phyloP scores from a whole-genome alignment of 2,113 vertebrate species.

The Opisthocomus hoazin region DNA sequence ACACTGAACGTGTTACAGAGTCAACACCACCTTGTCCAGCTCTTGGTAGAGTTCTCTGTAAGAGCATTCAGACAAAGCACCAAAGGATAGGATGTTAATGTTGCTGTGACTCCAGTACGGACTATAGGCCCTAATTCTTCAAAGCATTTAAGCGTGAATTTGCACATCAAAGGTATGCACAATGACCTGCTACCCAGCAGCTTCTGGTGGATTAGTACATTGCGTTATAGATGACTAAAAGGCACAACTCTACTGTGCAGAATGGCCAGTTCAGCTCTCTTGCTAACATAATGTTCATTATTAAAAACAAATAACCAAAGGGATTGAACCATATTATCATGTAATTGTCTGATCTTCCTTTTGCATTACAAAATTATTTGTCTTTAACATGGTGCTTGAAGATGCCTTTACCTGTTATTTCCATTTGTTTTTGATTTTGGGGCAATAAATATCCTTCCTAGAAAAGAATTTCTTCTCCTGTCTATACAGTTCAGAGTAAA shows the following conservation, averaged over 20 bases:
- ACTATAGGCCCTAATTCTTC: background rate
- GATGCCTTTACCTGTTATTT: background rate
- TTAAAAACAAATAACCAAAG: background rate
- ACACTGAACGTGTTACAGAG: background rate
- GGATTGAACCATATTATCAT: background rate
- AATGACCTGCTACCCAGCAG: background rate
- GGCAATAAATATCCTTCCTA: background rate
- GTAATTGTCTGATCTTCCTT: background rate
- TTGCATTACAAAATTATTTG: background rate
- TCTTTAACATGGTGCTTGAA: background rate
- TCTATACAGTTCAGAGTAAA: background rate
- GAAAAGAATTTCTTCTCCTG: background rate
- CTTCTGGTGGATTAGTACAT: background rate
- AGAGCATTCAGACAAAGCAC: background rate
- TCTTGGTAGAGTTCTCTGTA: background rate
- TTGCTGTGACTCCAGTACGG: background rate
- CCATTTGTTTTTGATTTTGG: slow-evolving; percentile 21
- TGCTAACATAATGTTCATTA: background rate
- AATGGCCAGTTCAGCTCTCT: background rate
- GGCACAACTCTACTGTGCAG: background rate
- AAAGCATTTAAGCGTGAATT: slow-evolving; percentile 22
- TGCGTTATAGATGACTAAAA: background rate
- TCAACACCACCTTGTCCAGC: background rate
- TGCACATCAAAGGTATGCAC: slow-evolving; percentile 4
- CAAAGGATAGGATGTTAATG: background rate